Percentiles rank a stretch among this genome's conserved stretches.
Conservation (phyloP, 37 sponge, comb jelly and placozoan genomes). For the Axinella damicornis region DNA sequence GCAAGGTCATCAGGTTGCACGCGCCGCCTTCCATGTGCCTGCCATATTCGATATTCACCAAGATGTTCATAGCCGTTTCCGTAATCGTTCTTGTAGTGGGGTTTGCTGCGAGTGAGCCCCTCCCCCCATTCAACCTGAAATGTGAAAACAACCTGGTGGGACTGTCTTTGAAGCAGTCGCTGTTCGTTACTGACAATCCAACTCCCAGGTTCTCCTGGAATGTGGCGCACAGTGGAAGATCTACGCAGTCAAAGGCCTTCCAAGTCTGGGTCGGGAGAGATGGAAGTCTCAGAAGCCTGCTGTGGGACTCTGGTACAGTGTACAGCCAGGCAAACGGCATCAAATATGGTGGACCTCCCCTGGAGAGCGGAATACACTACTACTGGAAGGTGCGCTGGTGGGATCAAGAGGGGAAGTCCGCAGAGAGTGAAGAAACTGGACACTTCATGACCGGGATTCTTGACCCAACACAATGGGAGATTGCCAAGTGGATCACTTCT, state of each 20-base stretch:
- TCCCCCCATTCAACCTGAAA: constrained; percentile 25
- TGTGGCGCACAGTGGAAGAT: constrained; percentile 55
- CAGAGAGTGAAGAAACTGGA: constrained; percentile 39
- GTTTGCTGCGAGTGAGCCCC: constrained; percentile 21
- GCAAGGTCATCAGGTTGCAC: no score
- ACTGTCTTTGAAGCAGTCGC: neutral
- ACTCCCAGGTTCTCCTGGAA: constrained; percentile 70
- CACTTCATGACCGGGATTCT: constrained; percentile 51
- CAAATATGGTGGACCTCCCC: constrained; percentile 35
- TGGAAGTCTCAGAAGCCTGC: neutral
- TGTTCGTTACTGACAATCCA: constrained; percentile 49
- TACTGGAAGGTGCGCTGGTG: constrained; percentile 68
- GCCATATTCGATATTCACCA: no score
- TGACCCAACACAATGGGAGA: constrained; percentile 8
- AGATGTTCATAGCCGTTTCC: no score
- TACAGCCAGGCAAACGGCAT: neutral
- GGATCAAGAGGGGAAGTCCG: constrained; percentile 48
- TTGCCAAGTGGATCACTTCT: constrained; percentile 64
- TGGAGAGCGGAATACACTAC: constrained; percentile 32
- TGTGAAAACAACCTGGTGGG: constrained; percentile 50
- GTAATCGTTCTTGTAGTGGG: neutral
- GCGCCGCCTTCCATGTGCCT: no score
- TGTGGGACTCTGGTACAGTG: constrained; percentile 74
- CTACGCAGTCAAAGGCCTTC: constrained; percentile 41
- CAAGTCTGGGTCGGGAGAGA: constrained; percentile 38